A percentile compares a stretch with the other conserved stretches of the same genome.
Evolutionary conservation across 2,888 invertebrate species (phyloP).

Genomic region (Drosophila percnosoma): DNA sequence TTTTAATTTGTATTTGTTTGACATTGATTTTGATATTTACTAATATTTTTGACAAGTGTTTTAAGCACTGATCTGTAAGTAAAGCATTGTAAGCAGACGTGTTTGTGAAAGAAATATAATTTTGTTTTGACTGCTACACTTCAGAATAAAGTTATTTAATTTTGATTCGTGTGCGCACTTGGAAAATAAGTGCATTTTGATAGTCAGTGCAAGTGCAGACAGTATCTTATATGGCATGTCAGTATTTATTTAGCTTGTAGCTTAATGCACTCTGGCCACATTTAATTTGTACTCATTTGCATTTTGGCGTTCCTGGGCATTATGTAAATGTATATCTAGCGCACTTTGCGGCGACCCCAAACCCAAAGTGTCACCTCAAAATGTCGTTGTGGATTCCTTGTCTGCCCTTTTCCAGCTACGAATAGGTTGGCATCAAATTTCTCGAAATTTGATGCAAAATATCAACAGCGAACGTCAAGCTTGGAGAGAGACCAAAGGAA

Average conservation of each 20-base stretch:
- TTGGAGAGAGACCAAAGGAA: constrained; percentile 25
- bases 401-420: constrained; percentile 5
- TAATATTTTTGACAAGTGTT: background rate
- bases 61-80: background rate
- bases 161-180: background rate
- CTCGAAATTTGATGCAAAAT: constrained; percentile 67
- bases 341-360: constrained; percentile 75
- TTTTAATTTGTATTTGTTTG: background rate
- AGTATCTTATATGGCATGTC: background rate
- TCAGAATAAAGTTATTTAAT: background rate
- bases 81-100: background rate
- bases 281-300: constrained; percentile 82
- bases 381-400: constrained; percentile 45
- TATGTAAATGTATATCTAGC: constrained; percentile 78
- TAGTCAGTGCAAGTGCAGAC: background rate
- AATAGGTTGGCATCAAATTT: constrained; percentile 21
- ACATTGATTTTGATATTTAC: background rate
- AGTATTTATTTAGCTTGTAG: constrained; percentile 12
- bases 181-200: background rate
- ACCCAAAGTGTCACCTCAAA: constrained; percentile 57
- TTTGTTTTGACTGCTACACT: background rate
- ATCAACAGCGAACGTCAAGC: constrained; percentile 61
- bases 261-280: constrained; percentile 60
- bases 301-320: constrained; percentile 64
- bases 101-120: background rate